Percentiles rank a stretch among this genome's conserved stretches.
phyloP scores from a whole-genome alignment of 2,113 vertebrate genomes.

The Protomyctophum bolini region DNA sequence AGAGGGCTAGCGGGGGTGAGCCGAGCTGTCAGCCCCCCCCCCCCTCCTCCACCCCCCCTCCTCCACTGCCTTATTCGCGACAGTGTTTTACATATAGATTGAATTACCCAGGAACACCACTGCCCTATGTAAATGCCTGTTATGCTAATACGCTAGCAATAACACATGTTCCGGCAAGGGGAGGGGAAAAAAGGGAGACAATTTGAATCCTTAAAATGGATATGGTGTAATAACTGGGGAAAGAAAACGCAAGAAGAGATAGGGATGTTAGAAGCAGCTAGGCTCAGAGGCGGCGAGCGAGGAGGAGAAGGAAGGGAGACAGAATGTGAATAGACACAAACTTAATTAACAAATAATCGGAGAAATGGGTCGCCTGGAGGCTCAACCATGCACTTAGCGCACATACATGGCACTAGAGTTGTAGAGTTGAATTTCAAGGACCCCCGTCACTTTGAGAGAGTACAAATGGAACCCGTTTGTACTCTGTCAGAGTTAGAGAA shows the following conservation, averaged over 20 bases:
- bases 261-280: background rate
- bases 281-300: background rate
- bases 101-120: conserved; percentile 66
- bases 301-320: conserved; percentile 8
- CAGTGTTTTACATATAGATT: conserved; percentile 79
- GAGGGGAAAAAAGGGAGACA: conserved; percentile 3
- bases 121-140: conserved; percentile 70
- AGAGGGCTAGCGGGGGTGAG: conserved; percentile 46
- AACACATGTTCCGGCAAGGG: conserved; percentile 33
- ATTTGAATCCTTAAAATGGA: background rate
- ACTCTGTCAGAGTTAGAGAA: too few relatives aligned
- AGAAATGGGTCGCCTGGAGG: too few relatives aligned
- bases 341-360: too few relatives aligned
- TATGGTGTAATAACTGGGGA: too few relatives aligned
- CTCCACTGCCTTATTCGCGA: conserved; percentile 42
- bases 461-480: too few relatives aligned
- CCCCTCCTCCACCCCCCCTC: too few relatives aligned
- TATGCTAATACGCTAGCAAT: conserved; percentile 65
- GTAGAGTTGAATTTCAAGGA: too few relatives aligned
- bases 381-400: too few relatives aligned
- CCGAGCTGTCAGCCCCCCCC: conserved; percentile 34
- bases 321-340: background rate
- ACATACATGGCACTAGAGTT: too few relatives aligned
- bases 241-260: background rate
- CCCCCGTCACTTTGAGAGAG: too few relatives aligned